phyloP scores from a whole-genome alignment of 2,888 invertebrate species.

The Punctoribates punctum region DNA sequence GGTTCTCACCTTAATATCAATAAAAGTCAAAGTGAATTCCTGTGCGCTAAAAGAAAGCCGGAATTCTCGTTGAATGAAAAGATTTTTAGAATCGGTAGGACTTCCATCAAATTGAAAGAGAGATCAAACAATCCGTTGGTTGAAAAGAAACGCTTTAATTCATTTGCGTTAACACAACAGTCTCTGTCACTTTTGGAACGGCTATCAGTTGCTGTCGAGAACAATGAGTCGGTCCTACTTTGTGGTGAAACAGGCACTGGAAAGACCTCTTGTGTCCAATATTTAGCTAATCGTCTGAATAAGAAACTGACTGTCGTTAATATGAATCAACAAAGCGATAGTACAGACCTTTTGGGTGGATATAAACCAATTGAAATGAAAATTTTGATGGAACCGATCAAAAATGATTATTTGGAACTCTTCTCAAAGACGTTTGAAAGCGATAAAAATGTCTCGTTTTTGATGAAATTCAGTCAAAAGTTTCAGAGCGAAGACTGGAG shows the following conservation, averaged over 20 bases:
- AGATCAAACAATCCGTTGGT: background rate
- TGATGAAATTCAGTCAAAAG: conserved; percentile 59
- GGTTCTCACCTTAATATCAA: conserved; percentile 73
- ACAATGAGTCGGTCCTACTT: conserved; percentile 82
- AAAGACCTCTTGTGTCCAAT: conserved; percentile 92
- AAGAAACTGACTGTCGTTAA: conserved; percentile 83
- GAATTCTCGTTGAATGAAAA: conserved; percentile 37
- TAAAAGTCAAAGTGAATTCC: conserved; percentile 44
- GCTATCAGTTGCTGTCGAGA: conserved; percentile 74
- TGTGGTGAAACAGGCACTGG: conserved; percentile 99
- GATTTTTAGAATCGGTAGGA: conserved; percentile 41
- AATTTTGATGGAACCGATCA: conserved; percentile 73
- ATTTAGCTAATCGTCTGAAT: conserved; percentile 73
- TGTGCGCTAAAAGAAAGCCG: conserved; percentile 43
- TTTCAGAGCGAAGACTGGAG: conserved; percentile 34
- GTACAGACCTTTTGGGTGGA: conserved; percentile 91
- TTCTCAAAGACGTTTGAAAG: conserved; percentile 72
- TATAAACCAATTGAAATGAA: conserved; percentile 90
- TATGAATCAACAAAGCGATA: conserved; percentile 98
- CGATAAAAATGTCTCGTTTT: conserved; percentile 74
- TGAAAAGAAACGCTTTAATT: conserved; percentile 55
- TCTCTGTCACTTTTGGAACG: conserved; percentile 79
- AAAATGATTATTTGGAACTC: conserved; percentile 73
- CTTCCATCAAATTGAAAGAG: conserved; percentile 27
- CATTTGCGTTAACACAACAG: conserved; percentile 65